Percentiles rank a stretch among this genome's conserved stretches.
Evolutionary conservation across 1,140 invertebrate species (phyloP).

Genomic region (Ips typographus): DNA sequence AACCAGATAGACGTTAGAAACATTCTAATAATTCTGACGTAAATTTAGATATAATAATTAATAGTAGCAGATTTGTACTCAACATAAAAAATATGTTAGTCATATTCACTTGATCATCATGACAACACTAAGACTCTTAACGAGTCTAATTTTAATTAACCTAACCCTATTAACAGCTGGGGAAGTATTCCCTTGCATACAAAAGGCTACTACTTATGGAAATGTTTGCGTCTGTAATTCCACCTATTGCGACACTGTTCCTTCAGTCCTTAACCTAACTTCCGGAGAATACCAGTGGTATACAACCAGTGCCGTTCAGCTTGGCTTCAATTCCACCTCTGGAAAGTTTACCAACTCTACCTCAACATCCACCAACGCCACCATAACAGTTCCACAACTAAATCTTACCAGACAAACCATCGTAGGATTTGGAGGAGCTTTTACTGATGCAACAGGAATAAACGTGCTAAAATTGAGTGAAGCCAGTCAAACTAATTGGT

Average conservation of each 20-base stretch:
- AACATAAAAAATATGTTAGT: no score
- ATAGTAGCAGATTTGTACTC: no score
- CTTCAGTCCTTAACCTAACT: slow-evolving; percentile 49
- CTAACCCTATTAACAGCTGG: no score
- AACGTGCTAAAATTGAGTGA: slow-evolving; percentile 28
- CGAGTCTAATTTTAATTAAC: no score
- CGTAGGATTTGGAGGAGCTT: slow-evolving; percentile 80
- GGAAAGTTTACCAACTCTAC: slow-evolving; percentile 42
- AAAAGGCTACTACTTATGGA: slow-evolving; percentile 7
- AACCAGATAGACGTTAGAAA: no score
- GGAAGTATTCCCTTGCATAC: neutral
- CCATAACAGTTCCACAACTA: slow-evolving; percentile 48
- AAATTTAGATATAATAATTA: no score
- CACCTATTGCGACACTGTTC: slow-evolving; percentile 79
- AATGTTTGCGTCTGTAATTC: slow-evolving; percentile 83
- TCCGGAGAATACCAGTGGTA: slow-evolving; percentile 59
- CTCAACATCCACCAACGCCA: slow-evolving; percentile 46
- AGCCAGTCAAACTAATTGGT: slow-evolving; percentile 19
- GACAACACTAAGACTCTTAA: no score
- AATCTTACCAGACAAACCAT: slow-evolving; percentile 58
- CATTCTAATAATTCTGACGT: no score
- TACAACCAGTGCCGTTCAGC: slow-evolving; percentile 59
- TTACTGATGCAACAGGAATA: slow-evolving; percentile 38
- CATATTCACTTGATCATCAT: no score
- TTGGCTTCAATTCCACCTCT: slow-evolving; percentile 51